A percentile compares a stretch with the other conserved stretches of the same genome.
These are phyloP conservation scores for Psittacula echo DNA, from an alignment of 2,797 vertebrate genomes.

Conservation along the genomic window DNA sequence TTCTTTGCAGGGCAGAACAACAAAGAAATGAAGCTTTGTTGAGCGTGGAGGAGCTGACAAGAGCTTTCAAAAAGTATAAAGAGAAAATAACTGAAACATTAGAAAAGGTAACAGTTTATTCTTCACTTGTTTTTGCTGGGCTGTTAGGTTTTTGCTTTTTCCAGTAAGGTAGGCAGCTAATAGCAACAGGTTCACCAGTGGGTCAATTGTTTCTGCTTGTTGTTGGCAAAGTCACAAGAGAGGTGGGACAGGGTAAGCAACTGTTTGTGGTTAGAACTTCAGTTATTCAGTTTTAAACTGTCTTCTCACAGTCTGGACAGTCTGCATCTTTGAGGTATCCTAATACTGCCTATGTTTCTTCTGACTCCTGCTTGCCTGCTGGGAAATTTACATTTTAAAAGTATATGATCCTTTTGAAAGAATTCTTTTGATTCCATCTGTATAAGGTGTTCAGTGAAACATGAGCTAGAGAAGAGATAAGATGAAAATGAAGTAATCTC, in stretches of 20 bases:
- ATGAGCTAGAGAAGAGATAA: neutral
- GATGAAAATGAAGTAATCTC: neutral
- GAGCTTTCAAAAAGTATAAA: slow-evolving; percentile 87
- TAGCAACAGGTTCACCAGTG: neutral
- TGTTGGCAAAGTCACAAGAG: neutral
- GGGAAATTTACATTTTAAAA: neutral
- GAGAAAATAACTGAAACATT: slow-evolving; percentile 82
- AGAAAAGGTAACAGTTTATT: slow-evolving; percentile 77
- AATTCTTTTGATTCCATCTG: neutral
- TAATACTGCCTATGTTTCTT: neutral
- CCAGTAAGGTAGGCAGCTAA: neutral
- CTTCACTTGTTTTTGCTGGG: neutral
- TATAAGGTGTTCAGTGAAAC: neutral
- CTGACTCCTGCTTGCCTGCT: neutral
- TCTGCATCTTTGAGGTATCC: neutral
- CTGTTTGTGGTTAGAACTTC: neutral
- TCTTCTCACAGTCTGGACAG: neutral
- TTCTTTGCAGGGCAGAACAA: slow-evolving; percentile 84
- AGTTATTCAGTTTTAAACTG: neutral
- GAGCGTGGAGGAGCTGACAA: slow-evolving; percentile 86
- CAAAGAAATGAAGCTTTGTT: slow-evolving; percentile 90
- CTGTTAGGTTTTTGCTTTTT: neutral
- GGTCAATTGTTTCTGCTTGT: neutral
- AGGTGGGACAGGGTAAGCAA: neutral
- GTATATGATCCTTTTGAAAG: neutral